Base-by-base conservation (phyloP, 2,888 invertebrate species). In the Thymelicus acteon region DNA sequence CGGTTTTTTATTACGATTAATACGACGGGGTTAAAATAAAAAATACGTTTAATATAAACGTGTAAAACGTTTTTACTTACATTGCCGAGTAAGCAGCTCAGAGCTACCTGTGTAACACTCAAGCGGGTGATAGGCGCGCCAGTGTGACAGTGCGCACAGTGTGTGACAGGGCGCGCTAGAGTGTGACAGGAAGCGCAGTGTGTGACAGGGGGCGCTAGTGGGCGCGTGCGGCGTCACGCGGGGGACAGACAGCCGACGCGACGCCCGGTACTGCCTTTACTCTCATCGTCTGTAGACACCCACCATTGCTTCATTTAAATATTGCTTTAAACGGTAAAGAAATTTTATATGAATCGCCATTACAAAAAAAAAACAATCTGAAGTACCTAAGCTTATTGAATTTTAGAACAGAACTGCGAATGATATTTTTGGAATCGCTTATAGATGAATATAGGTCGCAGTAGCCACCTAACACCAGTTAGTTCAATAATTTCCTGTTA, bases 191-290 rank as follows among this genome's bases (percentile, higher is more conserved):
- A 52, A n/a, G 73, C 63, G 74, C 73, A 71, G 72, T 52, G 57
- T 70, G 72, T 63, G 65, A 69, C 31, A 10, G 72, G 66, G 4
- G 69, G 49, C 72, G 81, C 82, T 89, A 93, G 77, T 90, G 91
- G 12, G 87, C 85, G 72, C 92, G 87, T 77, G 89, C 83, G 78
- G 85, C 91, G 84, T 95, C 95, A 95, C 91, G 94, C 94, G 88
- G 95, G 95, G 87, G 95, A 95, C 76, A 95, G 91, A 89, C 95
- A 95, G 82, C 95, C 95, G 95, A 95, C 93, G 90, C 95, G 95
- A 93, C 95, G 94, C 85, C 94, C 92, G 86, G 92, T 87, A 88
- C 95, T 90, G 89, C 86, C 90, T 93, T 95, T 95, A 89, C 95
- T 94, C 88, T 95, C 95, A 94, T 91, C 92, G 84, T 91, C 94